Conservation (phyloP, 64 coral and sea anemone species). For the Montipora cactus region DNA sequence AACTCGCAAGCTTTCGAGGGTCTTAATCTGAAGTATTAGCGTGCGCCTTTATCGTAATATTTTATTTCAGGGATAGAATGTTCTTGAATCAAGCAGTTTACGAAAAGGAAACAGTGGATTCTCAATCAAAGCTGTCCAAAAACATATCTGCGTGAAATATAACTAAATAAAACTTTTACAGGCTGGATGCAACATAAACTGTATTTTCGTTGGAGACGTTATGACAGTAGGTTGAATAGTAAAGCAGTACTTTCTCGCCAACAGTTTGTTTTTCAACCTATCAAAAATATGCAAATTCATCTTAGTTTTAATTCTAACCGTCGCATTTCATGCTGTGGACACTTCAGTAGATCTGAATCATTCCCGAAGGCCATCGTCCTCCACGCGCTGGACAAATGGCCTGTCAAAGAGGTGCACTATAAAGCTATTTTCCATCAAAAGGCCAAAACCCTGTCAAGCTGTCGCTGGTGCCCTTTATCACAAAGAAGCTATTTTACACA, state of each 20-base stretch:
- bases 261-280: background rate
- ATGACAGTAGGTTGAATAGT: background rate
- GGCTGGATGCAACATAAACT: background rate
- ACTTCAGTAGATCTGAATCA: background rate
- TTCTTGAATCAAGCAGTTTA: background rate
- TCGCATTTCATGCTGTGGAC: background rate
- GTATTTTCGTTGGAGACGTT: background rate
- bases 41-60: background rate
- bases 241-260: background rate
- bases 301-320: background rate
- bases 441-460: constrained; percentile 22
- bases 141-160: no score
- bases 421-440: background rate
- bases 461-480: background rate
- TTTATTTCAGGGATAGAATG: background rate
- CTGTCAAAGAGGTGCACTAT: background rate
- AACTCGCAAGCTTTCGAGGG: background rate
- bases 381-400: constrained; percentile 1
- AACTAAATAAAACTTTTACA: no score
- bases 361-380: background rate
- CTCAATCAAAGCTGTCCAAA: constrained; percentile 41
- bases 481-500: constrained; percentile 25
- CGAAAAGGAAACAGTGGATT: background rate
- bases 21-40: background rate
- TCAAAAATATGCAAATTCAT: background rate